phyloP scores from a whole-genome alignment of 2,797 vertebrate species.

The Hybognathus amarus region DNA sequence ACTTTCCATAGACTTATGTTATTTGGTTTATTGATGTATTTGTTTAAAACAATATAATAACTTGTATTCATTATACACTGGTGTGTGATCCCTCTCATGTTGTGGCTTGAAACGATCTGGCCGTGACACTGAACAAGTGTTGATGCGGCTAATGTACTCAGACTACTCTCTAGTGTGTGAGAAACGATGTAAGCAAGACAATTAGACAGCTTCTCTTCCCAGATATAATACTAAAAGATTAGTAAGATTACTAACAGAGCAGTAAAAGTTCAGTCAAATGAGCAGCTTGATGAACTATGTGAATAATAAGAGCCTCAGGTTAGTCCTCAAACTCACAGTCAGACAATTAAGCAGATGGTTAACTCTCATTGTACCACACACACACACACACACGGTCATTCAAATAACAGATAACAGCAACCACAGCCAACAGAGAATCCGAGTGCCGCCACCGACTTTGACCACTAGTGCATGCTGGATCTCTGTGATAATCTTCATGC shows the following conservation, averaged over 20 bases:
- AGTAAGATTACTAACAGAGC: background rate
- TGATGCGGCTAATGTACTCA: background rate
- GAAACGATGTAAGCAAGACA: background rate
- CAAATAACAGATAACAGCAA: conserved; percentile 3
- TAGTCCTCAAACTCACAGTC: background rate
- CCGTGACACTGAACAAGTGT: background rate
- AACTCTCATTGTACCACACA: background rate
- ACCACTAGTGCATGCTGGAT: background rate
- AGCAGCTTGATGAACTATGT: conserved; percentile 3
- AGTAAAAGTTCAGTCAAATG: background rate
- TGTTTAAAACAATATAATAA: background rate
- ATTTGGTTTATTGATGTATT: no score
- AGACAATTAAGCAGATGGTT: conserved; percentile 12
- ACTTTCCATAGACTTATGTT: no score
- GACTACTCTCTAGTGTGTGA: background rate
- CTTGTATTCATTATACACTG: background rate
- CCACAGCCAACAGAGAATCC: background rate
- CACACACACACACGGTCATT: background rate
- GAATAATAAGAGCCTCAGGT: background rate
- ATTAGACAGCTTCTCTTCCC: background rate
- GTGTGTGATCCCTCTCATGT: background rate
- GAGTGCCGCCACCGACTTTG: background rate
- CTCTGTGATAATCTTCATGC: background rate
- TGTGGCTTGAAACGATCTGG: background rate
- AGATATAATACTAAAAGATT: background rate